These are phyloP conservation scores for Mastomys natalensis DNA, from an alignment of 2,113 vertebrate genomes.

Conservation along the genomic window DNA sequence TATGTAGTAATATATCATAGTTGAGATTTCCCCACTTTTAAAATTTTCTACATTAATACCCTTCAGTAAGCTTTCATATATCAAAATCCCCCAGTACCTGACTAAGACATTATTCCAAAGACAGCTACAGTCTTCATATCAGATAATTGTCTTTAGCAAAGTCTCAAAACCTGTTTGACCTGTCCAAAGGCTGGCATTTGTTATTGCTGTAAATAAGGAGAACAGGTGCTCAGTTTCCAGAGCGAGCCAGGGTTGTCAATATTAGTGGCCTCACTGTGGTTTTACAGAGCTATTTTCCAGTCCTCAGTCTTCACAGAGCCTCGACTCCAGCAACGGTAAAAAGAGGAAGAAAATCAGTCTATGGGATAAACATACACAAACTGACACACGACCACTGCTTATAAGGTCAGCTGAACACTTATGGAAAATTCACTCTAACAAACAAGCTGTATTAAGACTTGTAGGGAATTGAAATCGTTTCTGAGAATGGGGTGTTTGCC, in stretches of 20 bases:
- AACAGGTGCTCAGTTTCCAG: slow-evolving; percentile 80
- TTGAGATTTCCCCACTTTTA: neutral
- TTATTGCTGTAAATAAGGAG: slow-evolving; percentile 83
- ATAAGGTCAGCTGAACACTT: neutral
- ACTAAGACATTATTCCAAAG: slow-evolving; percentile 69
- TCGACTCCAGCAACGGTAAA: slow-evolving; percentile 26
- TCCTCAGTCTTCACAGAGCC: slow-evolving; percentile 18
- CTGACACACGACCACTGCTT: neutral
- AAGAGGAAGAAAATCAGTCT: slow-evolving; percentile 8
- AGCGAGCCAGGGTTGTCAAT: slow-evolving; percentile 66
- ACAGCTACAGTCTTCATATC: slow-evolving; percentile 59
- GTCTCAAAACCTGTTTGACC: slow-evolving; percentile 74
- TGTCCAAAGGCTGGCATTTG: slow-evolving; percentile 73
- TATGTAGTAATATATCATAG: neutral
- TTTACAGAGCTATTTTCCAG: slow-evolving; percentile 60
- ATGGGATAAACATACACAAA: neutral
- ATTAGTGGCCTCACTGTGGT: slow-evolving; percentile 62
- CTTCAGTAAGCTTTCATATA: slow-evolving; percentile 54
- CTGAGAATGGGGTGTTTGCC: neutral
- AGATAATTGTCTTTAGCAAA: slow-evolving; percentile 68
- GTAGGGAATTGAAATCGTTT: slow-evolving; percentile 48
- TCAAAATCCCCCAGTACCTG: slow-evolving; percentile 51
- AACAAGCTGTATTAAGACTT: slow-evolving; percentile 31
- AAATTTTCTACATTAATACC: slow-evolving; percentile 49
- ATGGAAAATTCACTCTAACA: neutral